Base-by-base conservation (phyloP, 2,888 invertebrate species). In the Gastrophysa polygoni region DNA sequence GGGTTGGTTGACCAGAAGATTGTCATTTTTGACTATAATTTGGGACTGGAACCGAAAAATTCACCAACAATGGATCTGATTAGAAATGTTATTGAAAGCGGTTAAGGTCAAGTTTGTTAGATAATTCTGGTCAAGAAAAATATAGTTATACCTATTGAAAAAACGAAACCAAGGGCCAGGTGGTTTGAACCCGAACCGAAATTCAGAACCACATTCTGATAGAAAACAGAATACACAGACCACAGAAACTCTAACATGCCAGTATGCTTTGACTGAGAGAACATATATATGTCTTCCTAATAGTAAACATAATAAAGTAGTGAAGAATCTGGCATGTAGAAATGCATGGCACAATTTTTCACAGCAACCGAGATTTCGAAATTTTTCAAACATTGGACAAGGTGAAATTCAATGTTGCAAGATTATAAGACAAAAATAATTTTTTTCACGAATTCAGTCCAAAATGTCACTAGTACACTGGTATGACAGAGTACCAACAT, bases 181-280 rank as follows among this genome's bases (percentile, higher is more conserved):
- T 74, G 74, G 73, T 66, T 67, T 73, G 79, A 81, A 80, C 81
- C 80, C 81, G 80, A 81, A 81, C 81, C 80, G 81, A 81, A 81
- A 77, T 51, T 68, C 67, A 49, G 57, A 66, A 66, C 44, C 64
- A 63, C 64, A 63, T 43, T 56, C 14, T 38, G 14, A 38, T 38
- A 2, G 10, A 10, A 8, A 10, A 32, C 10, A 38, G 38, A 55
- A 44, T 38, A 63, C 61, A 64, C 61, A 64, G 64, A 64, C 61
- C 55, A 55, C 21, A 44, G 28, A 44, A 20, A 21, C 10, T 16
- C 21, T 61, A 48, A 71, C 46, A 43, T 4, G 14, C 4, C 38
- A n/a, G n/a, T n/a, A n/a, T n/a, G n/a, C n/a, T n/a, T n/a, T n/a
- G n/a, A n/a, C n/a, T n/a, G n/a, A n/a, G n/a, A n/a, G n/a, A n/a